Base-by-base conservation (phyloP, 2,113 vertebrate genomes). In the Aviceda subcristata region DNA sequence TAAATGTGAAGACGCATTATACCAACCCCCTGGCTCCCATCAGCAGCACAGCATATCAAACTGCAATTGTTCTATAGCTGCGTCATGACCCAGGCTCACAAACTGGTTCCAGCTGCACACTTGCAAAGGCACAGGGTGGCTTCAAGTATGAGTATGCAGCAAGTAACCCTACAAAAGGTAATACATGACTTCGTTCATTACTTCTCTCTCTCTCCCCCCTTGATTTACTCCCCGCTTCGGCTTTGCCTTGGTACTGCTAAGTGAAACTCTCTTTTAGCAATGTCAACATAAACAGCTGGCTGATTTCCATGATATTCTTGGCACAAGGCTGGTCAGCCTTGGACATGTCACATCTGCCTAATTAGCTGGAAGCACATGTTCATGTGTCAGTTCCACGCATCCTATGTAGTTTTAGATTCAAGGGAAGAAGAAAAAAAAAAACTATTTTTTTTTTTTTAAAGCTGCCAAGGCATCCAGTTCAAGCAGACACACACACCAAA, bases 211-310 rank as follows among this genome's bases (percentile, higher is more conserved):
- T 19, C 15, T 39, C 45, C 12, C 39, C 12, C 46, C 68, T 12
- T 4, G 64, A 64, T 85, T 95, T 53, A 43, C 56, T 60, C 60
- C 39, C 32, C 15, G 8, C 63, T 78, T 83, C 17, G 5, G 86
- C 90, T 80, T 46, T 7, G 72, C 86, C 66, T 69, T 41, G 83
- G 60, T 55, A 71, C 88, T 72, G 71, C 26, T 60, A 59, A 32
- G 16, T 32, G 80, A 84, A 97, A 90, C 69, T 91, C 68, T 78
- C 24, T 68, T 96, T 92, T 41, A 96, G 94, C 94, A 95, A 76
- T 26, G 29, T 89, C 97, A 97, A 94, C 91, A 96, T 87, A 97
- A 97, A 88, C 94, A 97, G 76, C 90, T 97, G 97, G 96, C 97
- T 26, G 27, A 23, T 11, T 17, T 91, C 94, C 97, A 96, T 9